Conservation (phyloP, 2,113 vertebrate species). For the Tursiops truncatus region DNA sequence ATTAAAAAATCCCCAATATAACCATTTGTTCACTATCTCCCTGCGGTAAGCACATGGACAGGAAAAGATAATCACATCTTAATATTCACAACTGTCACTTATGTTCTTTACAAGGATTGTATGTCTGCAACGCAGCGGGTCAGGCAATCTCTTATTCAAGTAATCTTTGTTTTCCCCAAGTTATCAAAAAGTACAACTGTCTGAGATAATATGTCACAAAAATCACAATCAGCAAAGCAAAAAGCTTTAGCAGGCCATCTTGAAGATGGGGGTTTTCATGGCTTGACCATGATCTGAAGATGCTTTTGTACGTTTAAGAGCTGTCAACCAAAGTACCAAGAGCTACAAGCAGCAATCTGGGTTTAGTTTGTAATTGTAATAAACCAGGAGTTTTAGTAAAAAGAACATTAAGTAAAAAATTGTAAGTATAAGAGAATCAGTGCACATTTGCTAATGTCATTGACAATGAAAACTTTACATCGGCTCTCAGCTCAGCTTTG, state of each 20-base stretch:
- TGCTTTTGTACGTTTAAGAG: neutral
- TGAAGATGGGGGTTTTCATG: neutral
- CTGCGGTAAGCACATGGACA: neutral
- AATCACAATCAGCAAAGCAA: neutral
- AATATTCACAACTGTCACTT: neutral
- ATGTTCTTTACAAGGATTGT: slow-evolving; percentile 36
- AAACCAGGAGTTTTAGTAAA: neutral
- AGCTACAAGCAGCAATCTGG: neutral
- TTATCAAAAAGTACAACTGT: slow-evolving; percentile 53
- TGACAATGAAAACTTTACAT: neutral
- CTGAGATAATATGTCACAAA: slow-evolving; percentile 45
- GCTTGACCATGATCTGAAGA: neutral
- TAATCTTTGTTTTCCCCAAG: slow-evolving; percentile 57
- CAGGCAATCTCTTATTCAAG: slow-evolving; percentile 66
- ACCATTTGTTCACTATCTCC: slow-evolving; percentile 20
- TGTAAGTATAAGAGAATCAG: neutral
- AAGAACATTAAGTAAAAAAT: neutral
- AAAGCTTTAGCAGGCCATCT: neutral
- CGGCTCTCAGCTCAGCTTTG: neutral
- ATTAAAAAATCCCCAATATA: slow-evolving; percentile 42
- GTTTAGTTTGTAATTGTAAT: neutral
- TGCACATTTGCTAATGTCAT: neutral
- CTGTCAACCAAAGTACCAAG: neutral
- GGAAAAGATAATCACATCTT: slow-evolving; percentile 37
- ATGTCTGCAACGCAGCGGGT: neutral